Evolutionary conservation across 2,113 vertebrate genomes (phyloP), one percentile per base, ranked within the genome.

Genomic region (Lycocorax pyrrhopterus): DNA sequence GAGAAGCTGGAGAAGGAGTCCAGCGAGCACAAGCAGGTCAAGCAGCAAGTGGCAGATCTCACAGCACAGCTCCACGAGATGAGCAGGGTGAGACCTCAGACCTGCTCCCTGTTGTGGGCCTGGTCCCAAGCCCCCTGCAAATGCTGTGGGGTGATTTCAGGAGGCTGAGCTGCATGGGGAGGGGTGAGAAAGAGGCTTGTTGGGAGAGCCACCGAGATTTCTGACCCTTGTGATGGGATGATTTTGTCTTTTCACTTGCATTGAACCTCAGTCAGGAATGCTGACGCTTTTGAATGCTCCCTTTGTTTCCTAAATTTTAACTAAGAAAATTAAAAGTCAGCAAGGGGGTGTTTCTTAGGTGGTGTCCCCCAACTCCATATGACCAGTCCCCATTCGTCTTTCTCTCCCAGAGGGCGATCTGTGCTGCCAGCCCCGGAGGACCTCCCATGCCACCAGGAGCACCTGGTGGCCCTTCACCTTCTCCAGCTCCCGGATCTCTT

Each of bases 1-100:
- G 99, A 99, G 97, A 99, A 99, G 90, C 98, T 99, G 87, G 99
- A 99, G 87, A 99, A 99, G 93, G 99, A 99, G 96, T 98, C 98
- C 35, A 98, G 93, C 0, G 99, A 99, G 97, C 98, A 99, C 96
- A 99, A 99, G 96, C 98, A 98, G 79, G 99, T 99, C 95, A 99
- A 99, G 94, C 99, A 99, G 97, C 99, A 99, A 94, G 99, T 99
- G 97, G 97, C 98, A 0, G 99, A 99, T 58, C 99, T 99, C 92
- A 98, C 97, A 0, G 97, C 97, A 1, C 98, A 98, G 74, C 98
- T 99, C 77, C 99, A 99, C 0, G 98, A 99, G 81, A 99, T 99
- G 97, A 99, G 96, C 98, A 98, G 98, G 87, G 99, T 99, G 98
- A 95, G 98, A 18, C 5, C 27, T 15, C 43, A 0, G 0, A 55